Base-by-base conservation (phyloP, 2,113 vertebrate genomes). In the Odobenus rosmarus region DNA sequence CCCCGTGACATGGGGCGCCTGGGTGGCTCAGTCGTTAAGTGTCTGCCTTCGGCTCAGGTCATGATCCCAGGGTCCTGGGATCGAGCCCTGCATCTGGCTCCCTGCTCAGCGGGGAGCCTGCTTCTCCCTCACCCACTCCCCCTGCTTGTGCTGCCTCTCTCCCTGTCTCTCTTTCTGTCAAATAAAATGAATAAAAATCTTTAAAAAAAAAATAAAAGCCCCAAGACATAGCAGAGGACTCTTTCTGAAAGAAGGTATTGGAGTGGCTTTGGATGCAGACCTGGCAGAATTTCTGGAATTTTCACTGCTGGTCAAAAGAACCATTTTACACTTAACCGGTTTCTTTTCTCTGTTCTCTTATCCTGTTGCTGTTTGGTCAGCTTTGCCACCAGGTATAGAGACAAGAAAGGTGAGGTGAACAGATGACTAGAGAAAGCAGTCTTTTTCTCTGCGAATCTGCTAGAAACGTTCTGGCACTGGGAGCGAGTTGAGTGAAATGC, bases 401-500 rank as follows among this genome's bases (percentile, higher is more conserved):
- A 33, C 42, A 90, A 92, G 36, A 24, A 77, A 79, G 31, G 69
- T 42, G 24, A 95, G 62, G 59, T 23, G 23, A 39, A 33, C 2
- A 62, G 53, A 89, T 84, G 49, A 84, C 24, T 72, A 36, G 42
- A 94, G 74, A 95, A 96, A 92, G 72, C 39, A 85, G 42, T 36
- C 81, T 19, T 62, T 26, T 83, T 96, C 62, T 88, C 84, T 90
- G 81, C 69, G 23, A 96, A 88, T 88, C 67, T 80, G 18, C 59
- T 88, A 95, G 82, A 93, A 95, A 79, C 67, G 19, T 81, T 93
- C n/a, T 90, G 55, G 51, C 16, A 15, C 89, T 72, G 89, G 57
- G 69, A 96, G 33, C n/a, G 97, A 62, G 82, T 85, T 61, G 79
- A 93, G 86, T 97, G 82, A 93, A 95, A 95, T 95, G 36, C 67